Evolutionary conservation across 1,140 invertebrate species (phyloP).

Genomic region (Metopolophium dirhodum): DNA sequence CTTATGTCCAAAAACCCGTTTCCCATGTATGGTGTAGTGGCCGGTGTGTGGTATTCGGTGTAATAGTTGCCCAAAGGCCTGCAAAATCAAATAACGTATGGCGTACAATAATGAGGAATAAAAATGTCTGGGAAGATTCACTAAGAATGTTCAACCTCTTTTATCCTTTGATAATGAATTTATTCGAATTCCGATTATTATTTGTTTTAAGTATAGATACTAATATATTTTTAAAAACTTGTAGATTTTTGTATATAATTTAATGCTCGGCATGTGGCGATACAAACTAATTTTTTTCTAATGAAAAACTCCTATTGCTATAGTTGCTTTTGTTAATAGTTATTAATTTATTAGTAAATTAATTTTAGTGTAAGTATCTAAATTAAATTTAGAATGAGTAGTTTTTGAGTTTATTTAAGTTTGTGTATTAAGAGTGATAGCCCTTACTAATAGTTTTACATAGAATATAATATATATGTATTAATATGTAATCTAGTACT

Average conservation of each 20-base stretch:
- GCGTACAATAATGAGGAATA: background rate
- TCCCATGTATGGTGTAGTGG: slow-evolving; percentile 72
- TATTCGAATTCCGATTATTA: background rate
- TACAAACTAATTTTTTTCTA: background rate
- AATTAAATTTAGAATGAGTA: background rate
- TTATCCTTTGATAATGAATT: background rate
- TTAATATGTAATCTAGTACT: background rate
- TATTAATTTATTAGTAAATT: background rate
- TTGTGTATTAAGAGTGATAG: background rate
- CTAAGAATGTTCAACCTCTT: background rate
- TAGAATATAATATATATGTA: background rate
- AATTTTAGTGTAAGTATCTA: background rate
- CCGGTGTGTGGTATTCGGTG: slow-evolving; percentile 75
- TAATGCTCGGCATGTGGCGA: background rate
- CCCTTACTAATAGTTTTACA: background rate
- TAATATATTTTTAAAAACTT: background rate
- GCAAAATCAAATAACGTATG: background rate
- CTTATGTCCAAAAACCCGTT: slow-evolving; percentile 80
- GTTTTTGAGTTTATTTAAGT: background rate
- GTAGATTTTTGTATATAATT: background rate
- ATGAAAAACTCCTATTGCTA: background rate
- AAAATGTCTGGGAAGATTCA: no score
- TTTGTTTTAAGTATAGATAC: background rate
- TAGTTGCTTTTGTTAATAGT: background rate
- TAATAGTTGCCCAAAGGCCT: slow-evolving; percentile 72